Base-by-base conservation (phyloP, 2,888 invertebrate genomes). In the Ecliptopera silaceata region DNA sequence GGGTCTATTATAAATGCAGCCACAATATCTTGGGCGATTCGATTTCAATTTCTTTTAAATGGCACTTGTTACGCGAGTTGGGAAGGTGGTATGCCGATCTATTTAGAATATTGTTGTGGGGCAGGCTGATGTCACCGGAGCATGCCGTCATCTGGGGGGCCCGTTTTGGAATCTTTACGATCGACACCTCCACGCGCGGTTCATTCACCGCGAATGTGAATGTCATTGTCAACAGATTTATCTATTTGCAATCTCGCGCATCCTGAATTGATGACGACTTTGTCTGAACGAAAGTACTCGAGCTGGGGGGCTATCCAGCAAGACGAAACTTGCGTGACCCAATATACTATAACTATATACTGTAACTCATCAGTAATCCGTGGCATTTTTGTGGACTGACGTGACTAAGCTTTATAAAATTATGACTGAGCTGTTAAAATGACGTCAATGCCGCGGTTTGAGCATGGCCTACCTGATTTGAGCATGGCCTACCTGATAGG, bases 141-240 rank as follows among this genome's bases (percentile, higher is more conserved):
- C 76, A 73, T 77, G 80, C 74, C 80, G 82, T 86, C 84, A 82
- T 77, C 78, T 64, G 71, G 72, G 72, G 80, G 81, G 81, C 84
- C 87, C 78, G 78, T 81, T 88, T 87, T 84, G 86, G 86, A 75
- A 79, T 77, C 81, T 86, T 87, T 88, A 88, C 83, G 87, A 86
- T 77, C 83, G 66, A 81, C 89, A 87, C 88, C 89, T 86, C 88
- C 89, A 87, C 88, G 81, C 77, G 66, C 77, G 76, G 90, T 88
- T 90, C 88, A 83, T 88, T 88, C 86, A 87, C 84, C 66, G 69
- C 67, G 61, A 78, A 81, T 79, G 66, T 77, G 71, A 81, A 81
- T 82, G 79, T 83, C 78, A 79, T 80, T 80, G 80, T 80, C 79
- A 78, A 76, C 65, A 70, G 69, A 78, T 75, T 75, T 74, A 77